Evolutionary conservation across 2,888 invertebrate species (phyloP).

Genomic region (Nysson spinosus): DNA sequence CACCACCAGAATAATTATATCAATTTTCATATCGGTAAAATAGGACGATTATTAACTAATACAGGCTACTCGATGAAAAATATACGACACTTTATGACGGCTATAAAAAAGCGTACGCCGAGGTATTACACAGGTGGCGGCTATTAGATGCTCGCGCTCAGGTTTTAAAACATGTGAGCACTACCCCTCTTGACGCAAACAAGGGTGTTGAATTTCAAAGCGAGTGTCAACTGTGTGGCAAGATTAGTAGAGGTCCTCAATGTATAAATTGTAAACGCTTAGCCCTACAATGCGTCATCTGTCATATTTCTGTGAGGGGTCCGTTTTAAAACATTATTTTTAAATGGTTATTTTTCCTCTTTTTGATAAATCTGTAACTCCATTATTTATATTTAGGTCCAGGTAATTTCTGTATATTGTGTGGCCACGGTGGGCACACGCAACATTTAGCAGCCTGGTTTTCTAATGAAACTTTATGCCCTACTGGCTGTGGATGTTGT

Average conservation of each 20-base stretch:
- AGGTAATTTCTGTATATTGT: constrained; percentile 91
- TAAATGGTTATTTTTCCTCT: background rate
- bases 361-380: constrained; percentile 21
- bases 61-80: constrained; percentile 76
- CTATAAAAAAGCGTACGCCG: constrained; percentile 92
- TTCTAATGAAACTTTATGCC: constrained; percentile 86
- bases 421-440: constrained; percentile 96
- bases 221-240: constrained; percentile 85
- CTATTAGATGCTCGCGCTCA: constrained; percentile 87
- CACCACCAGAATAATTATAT: background rate
- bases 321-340: no score
- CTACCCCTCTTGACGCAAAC: constrained; percentile 77
- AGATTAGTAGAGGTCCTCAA: constrained; percentile 83
- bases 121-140: constrained; percentile 92
- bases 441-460: constrained; percentile 92
- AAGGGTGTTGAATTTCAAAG: constrained; percentile 86
- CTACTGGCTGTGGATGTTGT: constrained; percentile 94
- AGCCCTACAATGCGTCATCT: constrained; percentile 89
- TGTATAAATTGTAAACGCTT: constrained; percentile 86
- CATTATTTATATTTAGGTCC: no score
- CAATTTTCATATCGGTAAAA: constrained; percentile 16
- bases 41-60: background rate
- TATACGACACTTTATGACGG: constrained; percentile 85
- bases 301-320: constrained; percentile 91
- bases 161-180: constrained; percentile 82